Base-by-base conservation (phyloP, 2,797 vertebrate species). In the Gorsachius magnificus region DNA sequence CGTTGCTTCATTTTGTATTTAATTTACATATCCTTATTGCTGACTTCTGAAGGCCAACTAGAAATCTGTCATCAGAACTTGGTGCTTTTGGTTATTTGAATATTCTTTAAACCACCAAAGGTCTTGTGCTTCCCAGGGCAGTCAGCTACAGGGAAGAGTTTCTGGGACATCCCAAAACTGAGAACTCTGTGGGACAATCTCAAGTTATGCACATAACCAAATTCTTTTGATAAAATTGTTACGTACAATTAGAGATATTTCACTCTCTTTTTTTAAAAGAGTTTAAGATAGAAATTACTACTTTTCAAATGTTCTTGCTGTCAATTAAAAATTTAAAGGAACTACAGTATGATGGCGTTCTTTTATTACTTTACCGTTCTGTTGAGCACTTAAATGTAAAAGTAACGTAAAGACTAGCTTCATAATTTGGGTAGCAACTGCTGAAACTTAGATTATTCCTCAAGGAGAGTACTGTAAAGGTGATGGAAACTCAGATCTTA, bases 11-110 rank as follows among this genome's bases (percentile, higher is more conserved):
- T 54, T 86, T 93, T 94, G 29, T 70, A 35, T 85, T 94, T 81
- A 70, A 82, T 78, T 93, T 76, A 13, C 5, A 7, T 75, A 11
- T 54, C 13, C 2, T 84, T 70, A n/a, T 80, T 83, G 33, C 38
- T 66, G 35, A 65, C 50, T 81, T 89, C 53, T 89, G 43, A 87
- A 65, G 33, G 41, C 46, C 64, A 66, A 6, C 63, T 87, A 66
- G 80, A 88, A 87, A 68, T 81, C n/a, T 75, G 24, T 82, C 51
- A 48, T 78, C 69, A 61, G 56, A 87, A 92, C 38, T 77, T 65
- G 90, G 88, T 95, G 93, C 92, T 96, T 84, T 92, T 90, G 19
- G 16, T 86, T 78, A 80, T 68, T 53, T 79, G 85, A 95, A 29
- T 79, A 45, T 72, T 83, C 61, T 83, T 63, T 79, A 90, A 92